Conservation (phyloP, 1,140 invertebrate species). For the Meloidogyne chitwoodi region DNA sequence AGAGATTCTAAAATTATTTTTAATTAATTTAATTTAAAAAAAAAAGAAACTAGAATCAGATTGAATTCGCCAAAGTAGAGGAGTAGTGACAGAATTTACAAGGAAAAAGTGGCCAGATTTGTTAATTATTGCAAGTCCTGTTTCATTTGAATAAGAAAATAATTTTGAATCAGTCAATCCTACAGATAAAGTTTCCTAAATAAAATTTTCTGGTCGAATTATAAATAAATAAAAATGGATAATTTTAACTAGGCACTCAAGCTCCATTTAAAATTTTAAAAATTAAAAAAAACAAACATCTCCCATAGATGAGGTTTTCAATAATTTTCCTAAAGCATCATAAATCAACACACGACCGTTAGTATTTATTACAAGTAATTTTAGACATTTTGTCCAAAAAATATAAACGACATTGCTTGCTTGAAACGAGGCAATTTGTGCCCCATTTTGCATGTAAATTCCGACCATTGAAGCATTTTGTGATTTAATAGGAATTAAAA, state of each 20-base stretch:
- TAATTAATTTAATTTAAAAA: not conserved
- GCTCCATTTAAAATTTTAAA: not conserved
- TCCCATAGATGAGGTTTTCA: conserved; percentile 26
- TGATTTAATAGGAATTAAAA: not conserved
- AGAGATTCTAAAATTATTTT: not conserved
- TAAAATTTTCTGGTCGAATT: not conserved
- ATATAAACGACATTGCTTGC: conserved; percentile 19
- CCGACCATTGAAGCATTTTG: conserved; percentile 4
- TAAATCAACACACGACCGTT: conserved; percentile 23
- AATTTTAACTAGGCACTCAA: no score
- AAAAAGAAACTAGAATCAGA: conserved; percentile 1
- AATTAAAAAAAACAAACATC: conserved; percentile 6
- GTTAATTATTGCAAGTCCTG: conserved; percentile 30
- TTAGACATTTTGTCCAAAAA: conserved; percentile 34
- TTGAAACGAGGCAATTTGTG: conserved; percentile 7
- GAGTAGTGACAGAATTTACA: conserved; percentile 29
- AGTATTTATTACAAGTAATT: conserved; percentile 22
- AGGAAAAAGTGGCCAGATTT: conserved; percentile 22
- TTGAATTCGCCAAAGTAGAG: conserved; percentile 24
- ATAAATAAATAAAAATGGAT: not conserved
- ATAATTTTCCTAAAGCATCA: conserved; percentile 20
- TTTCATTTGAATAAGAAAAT: conserved; percentile 27
- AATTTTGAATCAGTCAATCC: conserved; percentile 19
- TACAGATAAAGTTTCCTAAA: conserved; percentile 28
- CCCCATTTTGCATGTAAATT: conserved; percentile 20